Base-by-base conservation (phyloP, 1,140 invertebrate genomes). In the Arctopsyche grandis region DNA sequence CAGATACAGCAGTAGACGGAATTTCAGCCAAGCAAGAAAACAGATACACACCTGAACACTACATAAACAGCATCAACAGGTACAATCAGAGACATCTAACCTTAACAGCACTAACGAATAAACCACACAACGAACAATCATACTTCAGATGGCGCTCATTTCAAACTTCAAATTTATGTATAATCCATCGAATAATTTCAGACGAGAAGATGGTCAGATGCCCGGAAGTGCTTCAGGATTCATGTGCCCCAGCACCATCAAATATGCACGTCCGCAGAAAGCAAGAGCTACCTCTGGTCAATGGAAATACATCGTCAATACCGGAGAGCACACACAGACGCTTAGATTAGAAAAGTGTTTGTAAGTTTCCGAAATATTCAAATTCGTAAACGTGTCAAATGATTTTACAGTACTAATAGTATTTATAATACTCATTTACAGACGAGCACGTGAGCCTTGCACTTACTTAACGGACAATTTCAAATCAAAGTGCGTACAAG, bases 281-380 rank as follows among this genome's bases (percentile, higher is more conserved):
- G 95, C 94, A 0, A 90, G 93, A 80, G 94, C 94, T 1, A 95
- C 93, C 24, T 93, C 92, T 16, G 94, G 94, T 0, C 89, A 93
- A 79, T 96, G 95, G 95, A 96, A 96, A 83, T 96, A 93, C 82
- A 94, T 96, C 79, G 94, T 97, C 56, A 97, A 97, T 81, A 94
- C 94, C 0, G 94, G 92, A 0, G 93, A 95, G 76, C 94, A 96
- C 83, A 95, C 94, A 0, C 95, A 97, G 85, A 96, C 95, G 0
- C 84, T 97, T 19, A 85, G 95, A 14, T 86, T 97, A 80, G 95
- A 97, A 85, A 95, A 95, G 84, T 97, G 95, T 88, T 90, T 92
- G 94, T 95, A 84, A 90, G 90, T 89, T 71, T n/a, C n/a, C n/a
- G n/a, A 14, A 24, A 22, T 63, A 12, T 66, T 66, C 21, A 1